Percentiles rank a stretch among this genome's conserved stretches.
phyloP scores from a whole-genome alignment of 2,797 vertebrate species.

The Otolemur crassicaudatus region DNA sequence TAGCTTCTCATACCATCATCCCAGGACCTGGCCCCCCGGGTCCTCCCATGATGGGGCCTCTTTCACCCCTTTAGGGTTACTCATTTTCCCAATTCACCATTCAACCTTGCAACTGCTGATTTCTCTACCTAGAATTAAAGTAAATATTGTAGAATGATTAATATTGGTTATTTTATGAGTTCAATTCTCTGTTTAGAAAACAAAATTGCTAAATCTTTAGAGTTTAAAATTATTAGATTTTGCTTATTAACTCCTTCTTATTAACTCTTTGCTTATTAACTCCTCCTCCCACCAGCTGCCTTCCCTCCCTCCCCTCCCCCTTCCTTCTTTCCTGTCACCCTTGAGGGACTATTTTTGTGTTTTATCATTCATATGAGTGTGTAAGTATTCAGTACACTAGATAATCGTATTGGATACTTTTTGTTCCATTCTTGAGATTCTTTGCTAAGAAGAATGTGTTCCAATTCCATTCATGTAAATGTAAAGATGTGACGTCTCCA shows the following conservation, averaged over 20 bases:
- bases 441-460: no score
- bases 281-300: no score
- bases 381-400: no score
- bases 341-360: no score
- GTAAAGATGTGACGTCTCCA: no score
- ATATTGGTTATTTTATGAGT: neutral
- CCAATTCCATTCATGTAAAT: no score
- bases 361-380: no score
- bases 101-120: neutral
- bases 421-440: no score
- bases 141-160: neutral
- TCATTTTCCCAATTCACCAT: neutral
- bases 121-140: neutral
- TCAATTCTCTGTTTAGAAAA: neutral
- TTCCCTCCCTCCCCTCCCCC: no score
- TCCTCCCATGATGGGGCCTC: rapidly evolving
- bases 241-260: conserved; percentile 17
- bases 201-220: neutral
- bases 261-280: no score
- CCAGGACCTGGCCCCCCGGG: neutral
- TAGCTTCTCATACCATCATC: neutral
- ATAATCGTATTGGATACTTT: no score
- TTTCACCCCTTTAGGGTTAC: neutral
- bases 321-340: no score
- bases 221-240: neutral